These are phyloP conservation scores for Polydrusus pterygomalis DNA, from an alignment of 2,888 invertebrate species.

Conservation along the genomic window DNA sequence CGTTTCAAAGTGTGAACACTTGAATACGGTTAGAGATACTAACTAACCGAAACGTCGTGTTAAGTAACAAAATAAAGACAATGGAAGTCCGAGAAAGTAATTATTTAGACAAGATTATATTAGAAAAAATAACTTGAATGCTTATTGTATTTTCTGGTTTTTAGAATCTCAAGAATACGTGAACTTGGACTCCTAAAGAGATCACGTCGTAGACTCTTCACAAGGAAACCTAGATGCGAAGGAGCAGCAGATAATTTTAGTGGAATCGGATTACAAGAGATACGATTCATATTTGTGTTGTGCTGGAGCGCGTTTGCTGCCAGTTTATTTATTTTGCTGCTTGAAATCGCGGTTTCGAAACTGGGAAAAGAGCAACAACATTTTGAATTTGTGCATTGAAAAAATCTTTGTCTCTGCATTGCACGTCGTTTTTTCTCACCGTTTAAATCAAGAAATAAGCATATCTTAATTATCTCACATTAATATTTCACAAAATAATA, in stretches of 20 bases:
- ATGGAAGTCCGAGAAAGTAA: too few species aligned
- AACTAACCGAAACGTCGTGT: too few species aligned
- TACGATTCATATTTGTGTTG: constrained; percentile 13
- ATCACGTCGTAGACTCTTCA: background rate
- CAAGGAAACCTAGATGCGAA: constrained; percentile 8
- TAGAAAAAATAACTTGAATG: too few species aligned
- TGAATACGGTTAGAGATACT: too few species aligned
- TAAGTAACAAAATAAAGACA: too few species aligned
- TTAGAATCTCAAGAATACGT: constrained; percentile 22
- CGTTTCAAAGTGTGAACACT: too few species aligned
- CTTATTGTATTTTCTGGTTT: background rate
- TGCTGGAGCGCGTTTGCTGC: background rate
- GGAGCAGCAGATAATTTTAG: constrained; percentile 16
- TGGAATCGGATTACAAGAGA: constrained; percentile 25
- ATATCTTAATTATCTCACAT: too few species aligned
- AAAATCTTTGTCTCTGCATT: too few species aligned
- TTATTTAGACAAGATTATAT: too few species aligned
- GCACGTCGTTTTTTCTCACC: too few species aligned
- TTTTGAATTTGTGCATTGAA: background rate
- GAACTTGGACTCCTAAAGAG: constrained; percentile 27
- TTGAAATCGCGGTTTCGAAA: background rate
- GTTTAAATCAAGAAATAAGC: too few species aligned
- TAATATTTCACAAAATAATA: too few species aligned
- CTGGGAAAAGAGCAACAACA: background rate
- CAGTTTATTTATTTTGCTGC: background rate